Percentiles rank a stretch among this genome's conserved stretches.
phyloP scores from a whole-genome alignment of 2,113 vertebrate species.

The Atlantisia rogersi region DNA sequence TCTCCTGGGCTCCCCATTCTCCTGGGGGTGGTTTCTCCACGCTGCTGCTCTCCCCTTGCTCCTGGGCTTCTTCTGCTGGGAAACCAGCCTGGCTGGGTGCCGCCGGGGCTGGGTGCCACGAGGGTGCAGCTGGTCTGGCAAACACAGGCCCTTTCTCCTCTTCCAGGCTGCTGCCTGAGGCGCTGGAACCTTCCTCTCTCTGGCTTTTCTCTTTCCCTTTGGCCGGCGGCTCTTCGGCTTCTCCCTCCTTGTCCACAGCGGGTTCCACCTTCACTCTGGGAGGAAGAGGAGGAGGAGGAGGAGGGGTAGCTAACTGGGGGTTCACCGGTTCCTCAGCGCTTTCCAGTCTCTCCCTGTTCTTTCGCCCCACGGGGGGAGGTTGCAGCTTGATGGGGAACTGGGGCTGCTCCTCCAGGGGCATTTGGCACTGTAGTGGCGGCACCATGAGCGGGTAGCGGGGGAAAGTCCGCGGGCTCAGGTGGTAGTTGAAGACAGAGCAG shows the following conservation, averaged over 20 bases:
- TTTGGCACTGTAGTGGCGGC: conserved; percentile 68
- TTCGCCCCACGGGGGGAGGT: conserved; percentile 72
- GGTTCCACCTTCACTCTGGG: conserved; percentile 74
- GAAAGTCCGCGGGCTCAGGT: conserved; percentile 81
- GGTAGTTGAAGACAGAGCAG: conserved; percentile 83
- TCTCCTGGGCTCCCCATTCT: neutral
- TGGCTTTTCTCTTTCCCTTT: neutral
- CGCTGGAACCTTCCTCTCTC: neutral
- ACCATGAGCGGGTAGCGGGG: conserved; percentile 78
- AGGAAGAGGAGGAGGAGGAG: neutral
- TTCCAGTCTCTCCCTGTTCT: conserved; percentile 66
- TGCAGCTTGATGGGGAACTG: conserved; percentile 80
- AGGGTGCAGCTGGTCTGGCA: conserved; percentile 33
- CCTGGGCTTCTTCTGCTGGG: neutral
- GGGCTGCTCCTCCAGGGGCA: conserved; percentile 68
- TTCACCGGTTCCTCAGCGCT: neutral
- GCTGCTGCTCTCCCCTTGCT: conserved; percentile 10
- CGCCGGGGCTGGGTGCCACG: neutral
- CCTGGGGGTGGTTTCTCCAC: neutral
- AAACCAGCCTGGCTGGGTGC: neutral
- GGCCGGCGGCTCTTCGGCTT: neutral
- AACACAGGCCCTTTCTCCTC: conserved; percentile 16
- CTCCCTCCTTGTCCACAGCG: conserved; percentile 19
- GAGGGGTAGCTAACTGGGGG: neutral
- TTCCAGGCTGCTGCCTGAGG: neutral